These are phyloP conservation scores for Synergus japonicus DNA, from an alignment of 2,888 invertebrate species.

Conservation along the genomic window DNA sequence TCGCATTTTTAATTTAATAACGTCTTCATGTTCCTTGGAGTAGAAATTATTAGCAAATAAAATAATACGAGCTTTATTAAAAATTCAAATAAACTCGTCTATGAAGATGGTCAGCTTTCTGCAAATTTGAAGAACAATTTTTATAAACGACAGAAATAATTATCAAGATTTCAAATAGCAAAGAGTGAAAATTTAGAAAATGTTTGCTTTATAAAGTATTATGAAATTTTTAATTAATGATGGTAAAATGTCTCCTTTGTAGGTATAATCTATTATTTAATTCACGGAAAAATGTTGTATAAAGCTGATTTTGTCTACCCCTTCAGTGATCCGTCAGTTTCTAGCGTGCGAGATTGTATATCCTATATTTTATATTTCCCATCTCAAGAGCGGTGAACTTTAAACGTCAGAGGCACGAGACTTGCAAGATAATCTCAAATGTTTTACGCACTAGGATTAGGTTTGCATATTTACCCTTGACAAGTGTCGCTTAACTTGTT, in stretches of 20 bases:
- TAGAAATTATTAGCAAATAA: too few species aligned
- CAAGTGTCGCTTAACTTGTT: neutral
- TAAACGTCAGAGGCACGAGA: slow-evolving; percentile 18
- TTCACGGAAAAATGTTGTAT: neutral
- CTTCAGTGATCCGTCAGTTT: slow-evolving; percentile 3
- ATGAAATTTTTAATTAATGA: too few species aligned
- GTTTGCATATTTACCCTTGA: slow-evolving; percentile 18
- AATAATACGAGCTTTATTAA: too few species aligned
- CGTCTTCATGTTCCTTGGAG: too few species aligned
- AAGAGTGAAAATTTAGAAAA: too few species aligned
- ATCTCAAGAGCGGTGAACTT: slow-evolving; percentile 22
- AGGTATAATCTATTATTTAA: neutral
- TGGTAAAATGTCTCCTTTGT: neutral
- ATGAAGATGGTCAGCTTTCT: too few species aligned
- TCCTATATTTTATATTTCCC: slow-evolving; percentile 14
- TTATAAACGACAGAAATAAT: too few species aligned
- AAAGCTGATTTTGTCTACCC: neutral
- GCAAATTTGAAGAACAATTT: too few species aligned
- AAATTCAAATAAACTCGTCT: too few species aligned
- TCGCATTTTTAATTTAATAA: too few species aligned
- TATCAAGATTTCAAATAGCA: too few species aligned
- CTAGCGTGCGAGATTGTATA: neutral
- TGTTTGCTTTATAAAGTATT: too few species aligned
- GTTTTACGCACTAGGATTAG: slow-evolving; percentile 13
- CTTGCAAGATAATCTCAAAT: slow-evolving; percentile 4